Conservation (phyloP, 23 tunicate species). For the Styela plicata region DNA sequence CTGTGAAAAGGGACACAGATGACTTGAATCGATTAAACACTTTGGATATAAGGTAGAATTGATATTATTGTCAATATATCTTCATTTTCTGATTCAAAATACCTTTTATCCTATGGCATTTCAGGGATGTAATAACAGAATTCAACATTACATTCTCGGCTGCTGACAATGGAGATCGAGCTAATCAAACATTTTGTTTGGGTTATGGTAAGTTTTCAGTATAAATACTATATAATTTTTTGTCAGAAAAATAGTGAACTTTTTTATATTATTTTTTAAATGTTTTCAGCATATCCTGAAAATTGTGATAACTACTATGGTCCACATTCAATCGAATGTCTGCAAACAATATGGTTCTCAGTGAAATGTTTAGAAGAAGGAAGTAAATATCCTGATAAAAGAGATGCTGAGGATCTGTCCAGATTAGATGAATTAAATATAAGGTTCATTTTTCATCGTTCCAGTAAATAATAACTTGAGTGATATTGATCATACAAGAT, state of each 20-base stretch:
- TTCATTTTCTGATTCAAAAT: too few species aligned
- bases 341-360: slow-evolving; percentile 3
- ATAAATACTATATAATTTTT: too few species aligned
- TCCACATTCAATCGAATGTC: slow-evolving; percentile 24
- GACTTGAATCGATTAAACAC: neutral
- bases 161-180: slow-evolving; percentile 19
- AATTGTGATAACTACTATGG: slow-evolving; percentile 1
- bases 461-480: too few species aligned
- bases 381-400: neutral
- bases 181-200: slow-evolving; percentile 8
- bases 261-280: too few species aligned
- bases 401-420: neutral
- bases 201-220: slow-evolving; percentile 20
- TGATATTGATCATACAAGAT: too few species aligned
- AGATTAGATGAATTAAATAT: neutral
- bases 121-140: neutral
- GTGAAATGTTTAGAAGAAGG: slow-evolving; percentile 20
- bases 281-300: neutral
- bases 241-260: neutral
- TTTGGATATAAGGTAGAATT: neutral
- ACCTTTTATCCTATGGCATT: too few species aligned
- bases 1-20: neutral
- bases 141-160: neutral
- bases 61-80: neutral
- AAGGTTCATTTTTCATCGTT: neutral